Evolutionary conservation across 2,797 vertebrate genomes (phyloP).

Genomic region (Girardinus metallicus): DNA sequence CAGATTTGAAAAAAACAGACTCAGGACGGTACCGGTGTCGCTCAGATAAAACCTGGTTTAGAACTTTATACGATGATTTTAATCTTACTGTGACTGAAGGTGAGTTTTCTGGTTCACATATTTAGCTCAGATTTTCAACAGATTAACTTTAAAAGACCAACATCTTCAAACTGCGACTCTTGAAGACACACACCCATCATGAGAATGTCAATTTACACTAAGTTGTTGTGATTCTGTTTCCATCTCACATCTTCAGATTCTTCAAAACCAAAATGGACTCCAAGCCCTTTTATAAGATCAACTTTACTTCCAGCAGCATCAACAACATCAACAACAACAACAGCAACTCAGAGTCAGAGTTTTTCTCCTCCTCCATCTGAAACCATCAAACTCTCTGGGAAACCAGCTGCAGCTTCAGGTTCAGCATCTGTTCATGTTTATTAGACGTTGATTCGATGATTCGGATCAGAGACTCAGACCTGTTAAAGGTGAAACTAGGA

Average conservation of each 20-base stretch:
- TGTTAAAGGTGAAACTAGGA: not conserved
- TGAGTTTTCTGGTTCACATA: accelerated
- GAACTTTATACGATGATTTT: conserved; percentile 5
- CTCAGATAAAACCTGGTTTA: accelerated
- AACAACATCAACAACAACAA: too few relatives aligned
- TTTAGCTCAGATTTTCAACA: not conserved
- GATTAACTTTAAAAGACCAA: not conserved
- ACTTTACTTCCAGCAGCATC: not conserved
- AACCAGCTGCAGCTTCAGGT: too few relatives aligned
- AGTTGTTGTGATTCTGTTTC: not conserved
- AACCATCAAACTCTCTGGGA: too few relatives aligned
- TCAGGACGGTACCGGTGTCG: not conserved
- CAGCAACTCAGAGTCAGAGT: not conserved
- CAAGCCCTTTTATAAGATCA: not conserved
- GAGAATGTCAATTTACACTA: not conserved
- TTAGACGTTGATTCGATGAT: not conserved
- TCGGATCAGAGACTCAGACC: not conserved
- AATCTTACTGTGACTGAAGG: accelerated
- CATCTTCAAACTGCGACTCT: not conserved
- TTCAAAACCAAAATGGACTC: not conserved
- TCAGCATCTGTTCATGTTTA: not conserved
- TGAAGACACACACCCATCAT: not conserved
- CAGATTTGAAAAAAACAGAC: not conserved
- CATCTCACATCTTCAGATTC: not conserved
- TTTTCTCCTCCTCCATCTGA: too few relatives aligned